A percentile compares a stretch with the other conserved stretches of the same genome.
These are phyloP conservation scores for Prolemur simus DNA, from an alignment of 2,113 vertebrate genomes.

Conservation along the genomic window DNA sequence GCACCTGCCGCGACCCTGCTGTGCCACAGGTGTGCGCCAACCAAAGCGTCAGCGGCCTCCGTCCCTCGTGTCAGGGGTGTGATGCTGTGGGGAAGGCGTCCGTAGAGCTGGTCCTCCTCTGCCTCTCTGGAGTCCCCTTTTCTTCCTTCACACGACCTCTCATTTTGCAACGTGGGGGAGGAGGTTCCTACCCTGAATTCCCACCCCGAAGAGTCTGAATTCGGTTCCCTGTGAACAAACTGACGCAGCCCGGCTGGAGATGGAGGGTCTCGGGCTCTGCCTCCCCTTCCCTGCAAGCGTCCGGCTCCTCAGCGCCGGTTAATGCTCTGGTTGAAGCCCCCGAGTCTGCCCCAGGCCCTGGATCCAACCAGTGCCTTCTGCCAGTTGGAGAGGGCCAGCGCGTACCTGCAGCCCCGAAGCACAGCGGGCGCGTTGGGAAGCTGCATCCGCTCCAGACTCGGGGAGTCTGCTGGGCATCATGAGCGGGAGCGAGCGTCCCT, in stretches of 20 bases:
- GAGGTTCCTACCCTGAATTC: not conserved
- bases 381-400: not conserved
- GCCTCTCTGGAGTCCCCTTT: not conserved
- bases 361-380: not conserved
- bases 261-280: not conserved
- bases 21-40: accelerated
- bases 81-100: not conserved
- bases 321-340: not conserved
- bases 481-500: not conserved
- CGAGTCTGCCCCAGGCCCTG: not conserved
- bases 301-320: accelerated
- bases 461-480: accelerated
- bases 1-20: accelerated
- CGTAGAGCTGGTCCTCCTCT: not conserved
- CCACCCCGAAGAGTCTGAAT: not conserved
- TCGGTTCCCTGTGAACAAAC: too few species aligned
- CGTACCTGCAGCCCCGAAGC: not conserved
- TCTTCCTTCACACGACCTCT: not conserved
- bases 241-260: not conserved
- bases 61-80: accelerated
- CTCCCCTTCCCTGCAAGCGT: accelerated
- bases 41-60: accelerated
- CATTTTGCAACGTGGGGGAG: not conserved
- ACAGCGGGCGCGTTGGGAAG: not conserved
- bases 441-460: accelerated